Base-by-base conservation (phyloP, 35 echinoderm and acorn worm species). In the Acanthaster planci region DNA sequence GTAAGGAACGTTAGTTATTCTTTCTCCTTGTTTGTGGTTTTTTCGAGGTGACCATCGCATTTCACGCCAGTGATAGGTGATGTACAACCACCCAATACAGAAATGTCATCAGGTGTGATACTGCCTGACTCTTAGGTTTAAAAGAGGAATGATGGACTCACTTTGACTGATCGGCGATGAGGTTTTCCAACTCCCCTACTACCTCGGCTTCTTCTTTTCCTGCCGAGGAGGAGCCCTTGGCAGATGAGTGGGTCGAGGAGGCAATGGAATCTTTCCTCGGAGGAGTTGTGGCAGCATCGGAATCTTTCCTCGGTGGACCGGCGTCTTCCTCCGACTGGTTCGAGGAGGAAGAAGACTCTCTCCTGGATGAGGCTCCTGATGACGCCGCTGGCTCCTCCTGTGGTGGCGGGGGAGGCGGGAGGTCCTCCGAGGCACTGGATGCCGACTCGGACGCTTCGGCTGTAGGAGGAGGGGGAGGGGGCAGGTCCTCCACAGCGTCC, bases 101-200 rank as follows among this genome's bases (percentile, higher is more conserved):
- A 47, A 4, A 6, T 47, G 42, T 47, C 4, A 47, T 47, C 4
- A 47, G 12, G 42, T 47, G 42, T 47, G 12, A 47, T 4, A 47
- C 4, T 47, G 4, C 4, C 19, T 60, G 57, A 60, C 18, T 22
- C 57, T 60, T 60, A 22, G 60, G 10, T 9, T 72, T 34, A 59
- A 72, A 27, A 29, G 15, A 60, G 18, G 27, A 72, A 72, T 21
- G 64, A 26, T 2, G 29, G 14, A 72, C 64, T 72, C 29, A 72
- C 64, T 72, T 72, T 34, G 64, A 72, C 15, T 72, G 64, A 15
- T 72, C 64, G 30, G 64, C 64, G 34, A 72, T 72, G 64, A 72
- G 64, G n/a, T 72, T 72, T 29, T 72, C 64, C 64, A 72, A 35
- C 34, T 72, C 64, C 23, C 64, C 64, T 12, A 72, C 64, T 14